A percentile compares a stretch with the other conserved stretches of the same genome.
Conservation (phyloP, 2,888 invertebrate genomes). For the Lysandra coridon region DNA sequence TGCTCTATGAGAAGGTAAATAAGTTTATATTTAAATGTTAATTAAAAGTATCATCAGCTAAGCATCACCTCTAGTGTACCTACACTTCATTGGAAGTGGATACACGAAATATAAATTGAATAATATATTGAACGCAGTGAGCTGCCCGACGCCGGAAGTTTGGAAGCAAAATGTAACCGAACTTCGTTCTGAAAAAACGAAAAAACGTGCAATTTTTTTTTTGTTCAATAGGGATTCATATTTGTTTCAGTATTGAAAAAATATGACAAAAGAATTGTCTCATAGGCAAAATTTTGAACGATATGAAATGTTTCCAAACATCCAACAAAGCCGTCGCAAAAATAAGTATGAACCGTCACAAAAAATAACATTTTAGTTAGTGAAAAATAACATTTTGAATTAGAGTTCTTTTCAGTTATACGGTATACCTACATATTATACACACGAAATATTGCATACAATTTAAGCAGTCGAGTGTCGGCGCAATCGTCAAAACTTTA, state of each 20-base stretch:
- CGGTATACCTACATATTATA: too few species aligned
- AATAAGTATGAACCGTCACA: background rate
- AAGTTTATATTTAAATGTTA: background rate
- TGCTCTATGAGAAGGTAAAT: background rate
- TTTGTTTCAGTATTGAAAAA: background rate
- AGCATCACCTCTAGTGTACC: background rate
- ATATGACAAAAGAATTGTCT: background rate
- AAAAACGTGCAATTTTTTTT: background rate
- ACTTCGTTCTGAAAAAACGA: background rate
- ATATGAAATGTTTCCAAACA: background rate
- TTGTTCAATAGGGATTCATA: background rate
- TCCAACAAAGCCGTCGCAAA: background rate
- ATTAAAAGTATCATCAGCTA: background rate
- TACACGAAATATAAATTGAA: background rate
- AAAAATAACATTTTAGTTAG: background rate
- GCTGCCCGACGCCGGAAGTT: background rate
- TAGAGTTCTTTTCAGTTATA: too few species aligned
- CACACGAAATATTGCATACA: too few species aligned
- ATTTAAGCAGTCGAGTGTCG: too few species aligned
- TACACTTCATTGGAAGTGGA: background rate
- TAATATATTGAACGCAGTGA: background rate
- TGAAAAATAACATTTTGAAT: background rate
- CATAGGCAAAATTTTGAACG: background rate
- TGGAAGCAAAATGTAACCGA: background rate
- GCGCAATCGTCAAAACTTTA: too few species aligned